Evolutionary conservation across 2,888 invertebrate species (phyloP), one percentile per base, ranked within the genome.

Genomic region (Drosophila birchii): DNA sequence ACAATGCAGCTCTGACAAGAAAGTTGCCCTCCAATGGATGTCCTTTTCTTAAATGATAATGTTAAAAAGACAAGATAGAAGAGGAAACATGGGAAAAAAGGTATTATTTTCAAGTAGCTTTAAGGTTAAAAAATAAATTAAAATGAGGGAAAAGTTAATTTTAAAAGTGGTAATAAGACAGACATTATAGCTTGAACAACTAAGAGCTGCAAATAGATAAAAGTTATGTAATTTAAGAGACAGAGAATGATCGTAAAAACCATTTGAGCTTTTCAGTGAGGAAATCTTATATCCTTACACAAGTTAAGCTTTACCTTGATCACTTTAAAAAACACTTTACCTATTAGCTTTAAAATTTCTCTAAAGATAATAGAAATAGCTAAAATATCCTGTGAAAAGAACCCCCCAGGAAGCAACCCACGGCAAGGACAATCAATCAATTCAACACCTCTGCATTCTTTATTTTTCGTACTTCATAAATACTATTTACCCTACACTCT

Each of bases 1-100:
- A 78, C 73, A 80, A 62, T 67, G 77, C 70, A 79, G 44, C 63
- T 47, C 56, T 51, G 67, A 82, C 82, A 86, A 67, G 76, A 38
- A 57, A 66, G 64, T 59, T 43, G 75, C 64, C 54, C 58, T n/a
- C 34, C 47, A 41, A 41, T 51, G 54, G 56, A 62, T 61, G 63
- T 57, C n/a, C 26, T 4, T 67, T 41, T 57, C n/a, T 5, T 0
- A 0, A 23, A 34, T 20, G 55, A 78, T 68, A 41, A 59, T 59
- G 71, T 41, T 9, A 20, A 18, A 20, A 29, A 23, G 20, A 12
- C 5, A 14, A 14, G 9, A 26, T 16, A 16, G 2, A 2, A 5
- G 45, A 9, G 6, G 6, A n/a, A 26, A 4, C 29, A 8, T 1
- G 4, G 23, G 9, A 5, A 14, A 26, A 4, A 14, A 16, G 1